phyloP scores from a whole-genome alignment of 2,113 vertebrate species.

The Illadopsis cleaveri region DNA sequence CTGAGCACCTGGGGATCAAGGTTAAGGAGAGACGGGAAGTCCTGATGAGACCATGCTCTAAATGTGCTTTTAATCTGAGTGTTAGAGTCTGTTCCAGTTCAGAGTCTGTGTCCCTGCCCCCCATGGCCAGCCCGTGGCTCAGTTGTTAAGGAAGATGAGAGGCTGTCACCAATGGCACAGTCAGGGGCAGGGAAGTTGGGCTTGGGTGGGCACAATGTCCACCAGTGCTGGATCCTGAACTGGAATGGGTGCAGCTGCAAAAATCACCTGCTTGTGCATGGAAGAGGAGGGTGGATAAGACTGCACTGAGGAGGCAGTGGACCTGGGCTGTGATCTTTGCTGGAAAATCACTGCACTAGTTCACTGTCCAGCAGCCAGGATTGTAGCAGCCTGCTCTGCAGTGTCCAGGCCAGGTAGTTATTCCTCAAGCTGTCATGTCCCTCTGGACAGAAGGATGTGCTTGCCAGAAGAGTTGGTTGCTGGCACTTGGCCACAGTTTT shows the following conservation, averaged over 20 bases:
- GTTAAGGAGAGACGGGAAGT: constrained; percentile 47
- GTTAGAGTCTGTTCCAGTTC: not conserved
- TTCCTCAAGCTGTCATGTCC: not conserved
- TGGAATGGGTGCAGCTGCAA: not conserved
- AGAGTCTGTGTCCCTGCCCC: not conserved
- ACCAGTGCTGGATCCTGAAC: not conserved
- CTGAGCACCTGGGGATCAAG: constrained; percentile 36
- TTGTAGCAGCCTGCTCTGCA: not conserved
- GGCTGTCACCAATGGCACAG: not conserved
- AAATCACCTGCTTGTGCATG: not conserved
- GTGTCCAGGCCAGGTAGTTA: not conserved
- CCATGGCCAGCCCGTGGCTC: not conserved
- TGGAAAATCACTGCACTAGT: not conserved
- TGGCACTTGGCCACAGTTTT: not conserved
- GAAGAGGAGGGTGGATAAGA: not conserved
- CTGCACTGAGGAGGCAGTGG: not conserved
- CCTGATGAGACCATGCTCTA: constrained; percentile 42
- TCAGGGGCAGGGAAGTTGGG: not conserved
- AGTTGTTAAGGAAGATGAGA: not conserved
- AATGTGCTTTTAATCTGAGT: constrained; percentile 40
- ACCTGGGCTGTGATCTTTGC: not conserved
- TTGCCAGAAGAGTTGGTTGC: not conserved
- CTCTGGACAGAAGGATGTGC: not conserved
- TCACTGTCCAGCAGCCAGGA: not conserved
- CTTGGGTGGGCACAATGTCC: not conserved